Evolutionary conservation across 2,888 invertebrate species (phyloP).

Genomic region (Drosophila meridionalis): DNA sequence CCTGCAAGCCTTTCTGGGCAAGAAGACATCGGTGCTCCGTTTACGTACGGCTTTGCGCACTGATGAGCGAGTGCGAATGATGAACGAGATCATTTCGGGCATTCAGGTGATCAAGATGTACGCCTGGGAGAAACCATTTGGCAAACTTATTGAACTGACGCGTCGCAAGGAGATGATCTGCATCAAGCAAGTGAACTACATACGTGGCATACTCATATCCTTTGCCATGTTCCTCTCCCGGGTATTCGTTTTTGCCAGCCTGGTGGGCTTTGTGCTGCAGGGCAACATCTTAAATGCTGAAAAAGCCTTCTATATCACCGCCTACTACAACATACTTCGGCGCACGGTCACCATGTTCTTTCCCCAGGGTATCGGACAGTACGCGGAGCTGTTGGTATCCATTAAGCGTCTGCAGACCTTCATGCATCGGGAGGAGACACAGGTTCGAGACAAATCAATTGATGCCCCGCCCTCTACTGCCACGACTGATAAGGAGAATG

Average conservation of each 20-base stretch:
- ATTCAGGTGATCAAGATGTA: constrained; percentile 98
- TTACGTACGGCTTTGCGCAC: constrained; percentile 93
- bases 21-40: constrained; percentile 90
- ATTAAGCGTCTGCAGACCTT: constrained; percentile 86
- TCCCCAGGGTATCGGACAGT: constrained; percentile 89
- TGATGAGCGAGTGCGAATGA: constrained; percentile 94
- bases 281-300: constrained; percentile 92
- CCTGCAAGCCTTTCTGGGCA: constrained; percentile 91
- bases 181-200: constrained; percentile 90
- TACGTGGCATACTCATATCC: constrained; percentile 91
- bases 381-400: constrained; percentile 88
- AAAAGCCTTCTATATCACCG: constrained; percentile 93
- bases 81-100: constrained; percentile 95
- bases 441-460: constrained; percentile 72
- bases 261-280: constrained; percentile 90
- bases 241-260: constrained; percentile 93
- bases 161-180: constrained; percentile 87
- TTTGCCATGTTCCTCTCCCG: constrained; percentile 95
- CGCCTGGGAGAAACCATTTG: constrained; percentile 96
- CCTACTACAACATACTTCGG: constrained; percentile 94
- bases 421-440: constrained; percentile 87
- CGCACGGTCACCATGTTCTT: constrained; percentile 95
- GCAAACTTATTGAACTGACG: constrained; percentile 89
- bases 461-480: constrained; percentile 3
- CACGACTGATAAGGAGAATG: constrained; percentile 48